Conservation (phyloP, 2,888 invertebrate species). For the Drosophila koepferae region DNA sequence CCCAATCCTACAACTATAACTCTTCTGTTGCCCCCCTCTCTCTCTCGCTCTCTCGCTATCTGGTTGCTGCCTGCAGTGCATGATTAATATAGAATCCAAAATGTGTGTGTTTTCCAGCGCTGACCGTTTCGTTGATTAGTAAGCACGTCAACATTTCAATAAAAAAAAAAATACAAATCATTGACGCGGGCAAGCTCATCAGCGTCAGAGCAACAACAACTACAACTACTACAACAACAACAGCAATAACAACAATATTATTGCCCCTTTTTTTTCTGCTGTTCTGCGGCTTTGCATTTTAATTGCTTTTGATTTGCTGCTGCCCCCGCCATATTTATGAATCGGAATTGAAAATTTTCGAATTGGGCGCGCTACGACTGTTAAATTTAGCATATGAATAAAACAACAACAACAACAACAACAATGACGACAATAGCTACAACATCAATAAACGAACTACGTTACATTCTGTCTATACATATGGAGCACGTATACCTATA, state of each 20-base stretch:
- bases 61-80: constrained; percentile 56
- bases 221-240: constrained; percentile 25
- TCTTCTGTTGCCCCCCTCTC: neutral
- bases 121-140: constrained; percentile 71
- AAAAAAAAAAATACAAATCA: constrained; percentile 63
- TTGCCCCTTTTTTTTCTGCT: constrained; percentile 42
- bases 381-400: constrained; percentile 62
- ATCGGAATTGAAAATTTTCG: constrained; percentile 45
- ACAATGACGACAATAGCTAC: neutral
- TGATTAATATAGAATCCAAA: constrained; percentile 71
- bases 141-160: constrained; percentile 75
- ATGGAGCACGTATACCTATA: constrained; percentile 7
- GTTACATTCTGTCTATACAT: constrained; percentile 31
- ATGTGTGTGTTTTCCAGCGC: constrained; percentile 64
- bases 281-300: constrained; percentile 74
- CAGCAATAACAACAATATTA: constrained; percentile 29
- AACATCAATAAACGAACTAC: constrained; percentile 22
- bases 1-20: neutral
- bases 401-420: neutral
- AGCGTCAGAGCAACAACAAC: constrained; percentile 55
- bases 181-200: constrained; percentile 66
- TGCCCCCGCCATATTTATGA: constrained; percentile 70
- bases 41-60: too few species aligned
- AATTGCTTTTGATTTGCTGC: constrained; percentile 76
- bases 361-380: constrained; percentile 70